Conservation (phyloP, 2,797 vertebrate genomes). For the Muscicapa striata region DNA sequence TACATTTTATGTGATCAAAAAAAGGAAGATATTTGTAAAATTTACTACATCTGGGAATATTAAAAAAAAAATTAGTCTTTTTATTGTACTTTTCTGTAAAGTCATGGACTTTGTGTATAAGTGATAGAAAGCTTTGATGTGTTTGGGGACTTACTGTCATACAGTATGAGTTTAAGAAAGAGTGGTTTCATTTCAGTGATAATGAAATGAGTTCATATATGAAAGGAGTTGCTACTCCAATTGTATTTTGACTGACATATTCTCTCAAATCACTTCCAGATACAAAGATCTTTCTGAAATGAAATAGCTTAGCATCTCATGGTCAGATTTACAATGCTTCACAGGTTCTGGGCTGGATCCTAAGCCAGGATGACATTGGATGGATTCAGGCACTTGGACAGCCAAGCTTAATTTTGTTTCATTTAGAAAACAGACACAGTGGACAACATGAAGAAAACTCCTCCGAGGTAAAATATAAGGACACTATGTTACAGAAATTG, state of each 20-base stretch:
- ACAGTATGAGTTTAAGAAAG: background rate
- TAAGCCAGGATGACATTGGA: background rate
- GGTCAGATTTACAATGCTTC: background rate
- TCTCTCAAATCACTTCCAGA: conserved; percentile 1
- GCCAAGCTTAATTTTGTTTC: background rate
- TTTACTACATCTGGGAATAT: background rate
- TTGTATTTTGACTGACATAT: background rate
- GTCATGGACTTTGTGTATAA: background rate
- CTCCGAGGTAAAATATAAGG: background rate
- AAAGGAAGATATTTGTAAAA: background rate
- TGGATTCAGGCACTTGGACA: background rate
- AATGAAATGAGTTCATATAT: background rate
- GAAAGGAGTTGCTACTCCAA: background rate
- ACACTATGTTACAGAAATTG: background rate
- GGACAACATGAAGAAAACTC: background rate
- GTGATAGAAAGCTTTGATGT: background rate
- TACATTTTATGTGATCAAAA: background rate
- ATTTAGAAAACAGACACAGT: background rate
- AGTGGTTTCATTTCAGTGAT: background rate
- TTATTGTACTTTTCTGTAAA: background rate
- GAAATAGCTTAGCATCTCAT: background rate
- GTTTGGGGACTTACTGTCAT: background rate
- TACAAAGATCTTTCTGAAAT: background rate
- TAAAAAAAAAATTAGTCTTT: background rate
- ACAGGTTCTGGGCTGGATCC: background rate